Percentiles rank a stretch among this genome's conserved stretches.
Evolutionary conservation across 2,888 invertebrate species (phyloP).

Genomic region (Acrocyrtus sp.): DNA sequence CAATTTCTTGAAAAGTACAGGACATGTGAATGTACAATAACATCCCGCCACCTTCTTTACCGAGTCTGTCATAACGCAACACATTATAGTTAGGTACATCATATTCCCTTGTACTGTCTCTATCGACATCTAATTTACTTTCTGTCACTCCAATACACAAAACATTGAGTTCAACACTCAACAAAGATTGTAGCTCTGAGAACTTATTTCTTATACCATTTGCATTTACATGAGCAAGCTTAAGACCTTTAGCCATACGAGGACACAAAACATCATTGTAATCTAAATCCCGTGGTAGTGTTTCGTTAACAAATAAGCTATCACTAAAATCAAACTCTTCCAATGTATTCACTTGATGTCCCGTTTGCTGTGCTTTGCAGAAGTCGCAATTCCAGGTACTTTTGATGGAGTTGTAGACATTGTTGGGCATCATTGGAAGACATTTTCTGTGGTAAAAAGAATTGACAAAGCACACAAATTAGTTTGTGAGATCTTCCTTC

Average conservation of each 20-base stretch:
- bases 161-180: constrained; percentile 6
- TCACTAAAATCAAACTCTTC: background rate
- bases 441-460: background rate
- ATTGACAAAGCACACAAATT: background rate
- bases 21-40: constrained; percentile 9
- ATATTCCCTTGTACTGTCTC: background rate
- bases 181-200: background rate
- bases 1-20: background rate
- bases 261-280: background rate
- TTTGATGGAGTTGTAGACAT: background rate
- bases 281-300: background rate
- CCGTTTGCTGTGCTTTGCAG: background rate
- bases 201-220: constrained; percentile 16
- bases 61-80: constrained; percentile 2
- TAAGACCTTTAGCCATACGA: constrained; percentile 14
- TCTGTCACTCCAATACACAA: constrained; percentile 15
- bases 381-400: background rate
- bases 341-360: background rate
- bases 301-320: background rate
- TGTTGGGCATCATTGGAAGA: background rate
- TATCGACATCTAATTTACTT: background rate
- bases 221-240: constrained; percentile 12
- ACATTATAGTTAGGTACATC: constrained; percentile 6
- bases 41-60: constrained; percentile 25
- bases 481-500: background rate